A percentile compares a stretch with the other conserved stretches of the same genome.
These are phyloP conservation scores for Drosophila lutescens DNA, from an alignment of 2,888 invertebrate species.

Conservation along the genomic window DNA sequence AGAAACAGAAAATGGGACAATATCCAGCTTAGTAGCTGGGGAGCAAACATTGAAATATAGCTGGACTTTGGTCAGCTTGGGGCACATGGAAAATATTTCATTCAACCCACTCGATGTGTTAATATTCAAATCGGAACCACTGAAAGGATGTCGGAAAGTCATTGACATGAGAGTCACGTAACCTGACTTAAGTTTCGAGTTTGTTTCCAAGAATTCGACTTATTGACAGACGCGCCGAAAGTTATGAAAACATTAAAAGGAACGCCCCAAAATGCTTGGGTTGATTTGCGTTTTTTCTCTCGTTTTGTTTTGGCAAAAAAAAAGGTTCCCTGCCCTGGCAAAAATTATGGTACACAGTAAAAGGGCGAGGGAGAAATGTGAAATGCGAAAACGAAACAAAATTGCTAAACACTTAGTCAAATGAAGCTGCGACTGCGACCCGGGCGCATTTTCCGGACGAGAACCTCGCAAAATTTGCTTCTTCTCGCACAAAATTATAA, in stretches of 20 bases:
- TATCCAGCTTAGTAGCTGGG: slow-evolving; percentile 32
- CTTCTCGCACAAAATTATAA: slow-evolving; percentile 61
- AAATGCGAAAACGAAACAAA: slow-evolving; percentile 47
- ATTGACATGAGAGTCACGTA: slow-evolving; percentile 75
- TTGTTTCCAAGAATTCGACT: slow-evolving; percentile 44
- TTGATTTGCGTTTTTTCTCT: not conserved
- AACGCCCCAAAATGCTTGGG: slow-evolving; percentile 18
- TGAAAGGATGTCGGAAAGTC: slow-evolving; percentile 41
- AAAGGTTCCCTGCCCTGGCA: slow-evolving; percentile 16
- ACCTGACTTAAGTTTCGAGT: slow-evolving; percentile 55
- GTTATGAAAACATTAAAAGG: slow-evolving; percentile 74
- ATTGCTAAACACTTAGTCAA: slow-evolving; percentile 55
- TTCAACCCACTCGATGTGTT: slow-evolving; percentile 51
- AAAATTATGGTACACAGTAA: slow-evolving; percentile 19
- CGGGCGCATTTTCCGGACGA: slow-evolving; percentile 68
- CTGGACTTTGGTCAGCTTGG: slow-evolving; percentile 20
- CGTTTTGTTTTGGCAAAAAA: slow-evolving; percentile 1
- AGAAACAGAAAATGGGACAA: slow-evolving; percentile 19
- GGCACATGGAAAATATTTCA: slow-evolving; percentile 38
- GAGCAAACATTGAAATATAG: slow-evolving; percentile 7
- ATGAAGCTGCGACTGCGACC: slow-evolving; percentile 45
- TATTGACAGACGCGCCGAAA: slow-evolving; percentile 63
- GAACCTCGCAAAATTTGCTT: slow-evolving; percentile 60
- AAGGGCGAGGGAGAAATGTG: slow-evolving; percentile 15
- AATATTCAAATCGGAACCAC: slow-evolving; percentile 70